Conservation (phyloP, 2,888 invertebrate genomes). For the Siphonodentalium dalli region DNA sequence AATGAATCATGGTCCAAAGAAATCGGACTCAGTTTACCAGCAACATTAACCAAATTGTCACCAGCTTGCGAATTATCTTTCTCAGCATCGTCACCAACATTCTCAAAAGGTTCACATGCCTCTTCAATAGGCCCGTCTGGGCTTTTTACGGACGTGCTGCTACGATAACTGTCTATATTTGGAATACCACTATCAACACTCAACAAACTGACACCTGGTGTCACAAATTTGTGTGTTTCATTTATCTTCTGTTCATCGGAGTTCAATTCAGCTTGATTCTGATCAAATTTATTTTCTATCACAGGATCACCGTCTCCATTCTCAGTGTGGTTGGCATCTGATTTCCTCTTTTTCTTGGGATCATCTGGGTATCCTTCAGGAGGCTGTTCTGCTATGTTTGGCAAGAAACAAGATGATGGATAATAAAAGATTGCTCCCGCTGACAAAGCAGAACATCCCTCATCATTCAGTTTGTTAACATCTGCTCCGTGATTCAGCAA, state of each 20-base stretch:
- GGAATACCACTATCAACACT: slow-evolving; percentile 30
- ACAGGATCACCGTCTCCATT: slow-evolving; percentile 13
- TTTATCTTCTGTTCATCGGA: background rate
- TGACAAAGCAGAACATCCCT: slow-evolving; percentile 61
- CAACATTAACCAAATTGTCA: background rate
- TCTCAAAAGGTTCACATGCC: slow-evolving; percentile 13
- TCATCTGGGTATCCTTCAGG: slow-evolving; percentile 30
- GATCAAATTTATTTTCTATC: slow-evolving; percentile 5
- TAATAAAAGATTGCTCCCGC: slow-evolving; percentile 62
- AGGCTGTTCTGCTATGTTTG: slow-evolving; percentile 54
- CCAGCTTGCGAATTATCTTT: too few species aligned
- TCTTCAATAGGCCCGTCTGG: slow-evolving; percentile 12
- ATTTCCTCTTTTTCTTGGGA: slow-evolving; percentile 29
- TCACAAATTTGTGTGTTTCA: slow-evolving; percentile 7
- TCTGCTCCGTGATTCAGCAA: slow-evolving; percentile 63
- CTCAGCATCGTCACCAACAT: slow-evolving; percentile 7
- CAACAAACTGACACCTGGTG: slow-evolving; percentile 10
- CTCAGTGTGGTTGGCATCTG: slow-evolving; percentile 23
- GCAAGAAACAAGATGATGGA: slow-evolving; percentile 54
- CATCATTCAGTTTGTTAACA: slow-evolving; percentile 62
- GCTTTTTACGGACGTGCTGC: slow-evolving; percentile 7
- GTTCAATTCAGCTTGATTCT: background rate
- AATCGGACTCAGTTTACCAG: background rate
- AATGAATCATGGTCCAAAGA: slow-evolving; percentile 30
- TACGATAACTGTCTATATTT: slow-evolving; percentile 21